Evolutionary conservation across 2,888 invertebrate genomes (phyloP).

Genomic region (Parnassius orleans): DNA sequence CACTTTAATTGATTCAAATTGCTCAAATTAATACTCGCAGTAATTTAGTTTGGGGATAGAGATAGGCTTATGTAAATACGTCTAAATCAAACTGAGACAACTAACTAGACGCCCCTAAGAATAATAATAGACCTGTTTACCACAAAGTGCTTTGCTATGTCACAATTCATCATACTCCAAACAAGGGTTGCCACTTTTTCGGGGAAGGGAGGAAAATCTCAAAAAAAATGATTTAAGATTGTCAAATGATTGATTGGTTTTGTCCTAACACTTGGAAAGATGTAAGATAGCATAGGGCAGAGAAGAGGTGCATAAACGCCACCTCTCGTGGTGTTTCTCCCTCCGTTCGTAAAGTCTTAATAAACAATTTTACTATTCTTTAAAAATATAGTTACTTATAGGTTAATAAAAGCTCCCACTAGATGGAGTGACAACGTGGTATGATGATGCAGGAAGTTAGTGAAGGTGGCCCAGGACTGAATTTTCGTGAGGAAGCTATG

Average conservation of each 20-base stretch:
- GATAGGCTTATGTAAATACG: conserved; percentile 42
- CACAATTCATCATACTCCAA: conserved; percentile 67
- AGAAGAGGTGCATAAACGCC: too few species aligned
- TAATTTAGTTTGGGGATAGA: conserved; percentile 24
- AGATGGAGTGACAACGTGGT: too few species aligned
- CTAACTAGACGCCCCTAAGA: conserved; percentile 58
- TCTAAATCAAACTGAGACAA: conserved; percentile 47
- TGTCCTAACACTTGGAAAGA: neutral
- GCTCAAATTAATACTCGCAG: conserved; percentile 15
- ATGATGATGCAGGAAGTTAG: too few species aligned
- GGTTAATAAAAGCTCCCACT: too few species aligned
- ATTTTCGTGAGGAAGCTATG: too few species aligned
- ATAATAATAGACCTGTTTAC: conserved; percentile 68
- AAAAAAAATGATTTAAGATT: conserved; percentile 20
- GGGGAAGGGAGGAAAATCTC: neutral
- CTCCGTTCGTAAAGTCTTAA: too few species aligned
- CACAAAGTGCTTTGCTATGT: conserved; percentile 76
- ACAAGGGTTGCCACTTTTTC: conserved; percentile 33
- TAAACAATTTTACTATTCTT: too few species aligned
- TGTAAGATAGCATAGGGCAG: neutral
- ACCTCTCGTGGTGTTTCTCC: too few species aligned
- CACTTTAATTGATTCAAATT: conserved; percentile 23
- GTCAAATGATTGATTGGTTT: conserved; percentile 14
- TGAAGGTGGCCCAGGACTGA: too few species aligned
- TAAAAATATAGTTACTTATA: too few species aligned